Conservation (phyloP, 1,140 invertebrate genomes). For the Trachymyrmex septentrionalis region DNA sequence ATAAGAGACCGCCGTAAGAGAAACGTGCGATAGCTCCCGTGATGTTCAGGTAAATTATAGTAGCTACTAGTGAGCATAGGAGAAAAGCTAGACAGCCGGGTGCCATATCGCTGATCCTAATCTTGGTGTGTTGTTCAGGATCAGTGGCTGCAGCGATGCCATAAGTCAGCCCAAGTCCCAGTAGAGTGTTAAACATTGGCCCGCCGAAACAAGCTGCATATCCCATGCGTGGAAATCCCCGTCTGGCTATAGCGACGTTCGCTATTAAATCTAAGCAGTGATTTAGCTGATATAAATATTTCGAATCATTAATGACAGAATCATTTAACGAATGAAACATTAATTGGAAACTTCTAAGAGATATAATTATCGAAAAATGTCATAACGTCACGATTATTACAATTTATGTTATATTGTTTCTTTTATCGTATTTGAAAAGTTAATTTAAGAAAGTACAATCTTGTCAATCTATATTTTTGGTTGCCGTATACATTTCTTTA, state of each 20-base stretch:
- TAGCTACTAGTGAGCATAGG: constrained; percentile 78
- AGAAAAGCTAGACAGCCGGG: constrained; percentile 83
- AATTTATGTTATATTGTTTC: not conserved
- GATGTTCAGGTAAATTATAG: constrained; percentile 79
- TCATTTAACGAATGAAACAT: not conserved
- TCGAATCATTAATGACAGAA: not conserved
- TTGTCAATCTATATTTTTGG: not conserved
- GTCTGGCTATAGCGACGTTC: constrained; percentile 89
- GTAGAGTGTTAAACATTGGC: constrained; percentile 89
- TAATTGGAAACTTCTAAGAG: not conserved
- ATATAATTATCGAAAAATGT: constrained; percentile 1
- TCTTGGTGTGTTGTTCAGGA: constrained; percentile 71
- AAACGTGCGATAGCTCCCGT: constrained; percentile 78
- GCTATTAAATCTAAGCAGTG: constrained; percentile 89
- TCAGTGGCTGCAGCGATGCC: constrained; percentile 70
- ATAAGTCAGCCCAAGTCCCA: constrained; percentile 83
- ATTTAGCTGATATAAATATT: not conserved
- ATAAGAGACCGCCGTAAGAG: constrained; percentile 82
- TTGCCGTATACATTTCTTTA: not conserved
- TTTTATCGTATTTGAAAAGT: not conserved
- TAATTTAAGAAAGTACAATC: not conserved
- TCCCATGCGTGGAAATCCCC: constrained; percentile 90
- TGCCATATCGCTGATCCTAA: constrained; percentile 83
- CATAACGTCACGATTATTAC: not conserved
- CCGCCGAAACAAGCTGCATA: constrained; percentile 91